Conservation (phyloP, 2,888 invertebrate species). For the Heliconius sara region DNA sequence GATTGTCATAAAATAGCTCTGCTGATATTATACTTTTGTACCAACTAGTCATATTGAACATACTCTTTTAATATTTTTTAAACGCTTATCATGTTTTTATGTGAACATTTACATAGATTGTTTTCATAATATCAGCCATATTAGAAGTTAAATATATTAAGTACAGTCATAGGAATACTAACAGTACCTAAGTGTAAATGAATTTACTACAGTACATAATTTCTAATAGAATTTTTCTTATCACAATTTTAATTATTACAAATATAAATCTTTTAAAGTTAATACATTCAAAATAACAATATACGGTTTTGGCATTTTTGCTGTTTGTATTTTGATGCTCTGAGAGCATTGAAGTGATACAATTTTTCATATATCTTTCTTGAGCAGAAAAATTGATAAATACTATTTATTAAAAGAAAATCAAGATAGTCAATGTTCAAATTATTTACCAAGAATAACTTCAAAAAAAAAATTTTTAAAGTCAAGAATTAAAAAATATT, state of each 20-base stretch:
- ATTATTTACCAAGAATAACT: neutral
- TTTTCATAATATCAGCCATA: neutral
- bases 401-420: neutral
- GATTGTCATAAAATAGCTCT: conserved; percentile 70
- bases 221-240: conserved; percentile 10
- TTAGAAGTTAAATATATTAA: neutral
- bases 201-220: neutral
- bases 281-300: neutral
- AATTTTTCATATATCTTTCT: neutral
- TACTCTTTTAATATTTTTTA: conserved; percentile 4
- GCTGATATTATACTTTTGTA: conserved; percentile 49
- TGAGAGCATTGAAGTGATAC: neutral
- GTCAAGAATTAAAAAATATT: too few relatives aligned
- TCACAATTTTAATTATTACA: conserved; percentile 20
- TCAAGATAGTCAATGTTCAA: neutral
- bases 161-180: conserved; percentile 6
- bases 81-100: conserved; percentile 4
- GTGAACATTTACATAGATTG: neutral
- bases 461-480: neutral
- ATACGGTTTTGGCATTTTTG: neutral
- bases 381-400: too few relatives aligned
- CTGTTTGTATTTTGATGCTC: neutral
- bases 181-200: neutral
- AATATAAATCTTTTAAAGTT: neutral
- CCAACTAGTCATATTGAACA: neutral